Evolutionary conservation across 2,797 vertebrate genomes (phyloP).

Genomic region (Microtus californicus): DNA sequence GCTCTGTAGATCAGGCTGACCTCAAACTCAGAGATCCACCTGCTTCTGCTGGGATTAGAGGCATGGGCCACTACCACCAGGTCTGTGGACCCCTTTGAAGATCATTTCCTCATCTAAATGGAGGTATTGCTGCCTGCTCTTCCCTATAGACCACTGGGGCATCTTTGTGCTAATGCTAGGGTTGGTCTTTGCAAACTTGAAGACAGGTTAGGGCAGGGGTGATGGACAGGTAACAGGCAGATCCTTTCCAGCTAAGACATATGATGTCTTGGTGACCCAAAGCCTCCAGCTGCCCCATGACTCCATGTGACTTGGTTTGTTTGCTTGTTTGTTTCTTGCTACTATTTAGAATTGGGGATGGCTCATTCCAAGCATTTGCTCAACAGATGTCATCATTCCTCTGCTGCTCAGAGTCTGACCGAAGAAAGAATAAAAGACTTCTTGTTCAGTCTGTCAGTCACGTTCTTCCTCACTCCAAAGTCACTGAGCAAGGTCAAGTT

Average conservation of each 20-base stretch:
- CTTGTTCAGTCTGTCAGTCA: constrained; percentile 58
- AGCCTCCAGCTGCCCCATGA: neutral
- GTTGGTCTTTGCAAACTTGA: neutral
- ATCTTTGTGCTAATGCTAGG: neutral
- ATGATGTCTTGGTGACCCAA: neutral
- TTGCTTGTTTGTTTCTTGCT: neutral
- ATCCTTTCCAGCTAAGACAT: neutral
- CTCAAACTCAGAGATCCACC: neutral
- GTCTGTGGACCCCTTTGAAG: neutral
- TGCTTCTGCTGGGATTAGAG: neutral
- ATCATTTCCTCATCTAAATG: constrained; percentile 6
- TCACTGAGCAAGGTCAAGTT: constrained; percentile 63
- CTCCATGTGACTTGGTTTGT: fast-evolving
- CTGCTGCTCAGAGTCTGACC: constrained; percentile 49
- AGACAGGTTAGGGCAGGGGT: neutral
- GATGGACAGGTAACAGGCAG: neutral
- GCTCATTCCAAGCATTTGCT: neutral
- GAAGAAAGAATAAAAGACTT: constrained; percentile 57
- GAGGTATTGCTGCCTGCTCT: neutral
- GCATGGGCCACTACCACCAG: neutral
- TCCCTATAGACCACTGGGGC: neutral
- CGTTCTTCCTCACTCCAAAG: constrained; percentile 56
- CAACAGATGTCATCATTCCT: constrained; percentile 19
- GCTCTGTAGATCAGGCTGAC: neutral
- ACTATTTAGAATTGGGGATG: neutral